Base-by-base conservation (phyloP, 2,113 vertebrate genomes). In the Noctilio leporinus region DNA sequence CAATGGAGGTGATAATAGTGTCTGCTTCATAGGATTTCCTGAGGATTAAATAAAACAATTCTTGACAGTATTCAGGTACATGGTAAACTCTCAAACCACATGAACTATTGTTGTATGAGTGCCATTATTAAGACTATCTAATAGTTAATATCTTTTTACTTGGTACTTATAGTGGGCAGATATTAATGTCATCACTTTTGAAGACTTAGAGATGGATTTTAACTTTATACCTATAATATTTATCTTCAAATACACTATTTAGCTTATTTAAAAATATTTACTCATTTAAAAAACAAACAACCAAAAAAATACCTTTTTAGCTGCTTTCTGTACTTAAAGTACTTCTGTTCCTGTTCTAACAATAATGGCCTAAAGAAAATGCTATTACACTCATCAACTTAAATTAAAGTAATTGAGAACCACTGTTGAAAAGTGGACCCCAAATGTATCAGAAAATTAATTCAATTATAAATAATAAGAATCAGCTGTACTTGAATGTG, bases 381-480 rank as follows among this genome's bases (percentile, higher is more conserved):
- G 15, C 93, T 95, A 84, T 78, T 96, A 75, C 77, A 90, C 70
- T 91, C 43, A 12, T 91, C 49, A 5, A 95, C 33, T 97, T 97
- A 98, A 92, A 80, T 96, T 95, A 97, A 97, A 51, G 73, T 90
- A 69, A 97, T 96, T 96, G 72, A 96, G 96, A 96, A 93, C 28
- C 69, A 81, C 84, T 65, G 11, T 67, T 64, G 43, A 57, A 90
- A 81, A 96, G 92, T 43, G 69, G 89, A 93, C 69, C 86, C 91
- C 33, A 97, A 88, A 95, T 57, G 3, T 51, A 72, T 97, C 94
- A 76, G 91, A 96, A 98, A 98, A 97, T 62, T 96, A 88, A 96
- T 97, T 96, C 94, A 95, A 93, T 97, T 96, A 95, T 94, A 96
- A 97, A 95, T 85, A 97, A 94, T 51, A 96, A 92, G 35, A 96